Conservation (phyloP, 2,797 vertebrate species). For the Mycteria americana region DNA sequence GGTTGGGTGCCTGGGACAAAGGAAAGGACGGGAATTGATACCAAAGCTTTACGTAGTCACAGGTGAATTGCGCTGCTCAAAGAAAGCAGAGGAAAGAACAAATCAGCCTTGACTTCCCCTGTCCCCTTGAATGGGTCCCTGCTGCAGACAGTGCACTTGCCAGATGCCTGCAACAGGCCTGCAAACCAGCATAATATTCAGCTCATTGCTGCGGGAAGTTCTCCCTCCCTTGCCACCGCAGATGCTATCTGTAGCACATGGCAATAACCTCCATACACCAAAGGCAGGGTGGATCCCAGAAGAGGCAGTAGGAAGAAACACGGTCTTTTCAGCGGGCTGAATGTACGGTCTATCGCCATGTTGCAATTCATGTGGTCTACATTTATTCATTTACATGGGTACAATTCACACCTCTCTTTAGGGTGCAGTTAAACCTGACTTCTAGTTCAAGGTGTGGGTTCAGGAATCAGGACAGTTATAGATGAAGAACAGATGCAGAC, state of each 20-base stretch:
- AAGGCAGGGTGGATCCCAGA: not conserved
- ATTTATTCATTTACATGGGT: not conserved
- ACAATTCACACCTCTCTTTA: not conserved
- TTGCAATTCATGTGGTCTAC: not conserved
- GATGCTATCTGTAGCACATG: not conserved
- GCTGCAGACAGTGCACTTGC: not conserved
- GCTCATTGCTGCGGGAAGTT: not conserved
- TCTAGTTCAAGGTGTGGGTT: not conserved
- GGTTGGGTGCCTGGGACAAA: not conserved
- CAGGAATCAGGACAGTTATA: not conserved
- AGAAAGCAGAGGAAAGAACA: not conserved
- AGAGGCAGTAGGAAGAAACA: not conserved
- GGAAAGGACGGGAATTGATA: not conserved
- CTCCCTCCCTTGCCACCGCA: accelerated
- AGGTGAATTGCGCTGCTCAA: not conserved
- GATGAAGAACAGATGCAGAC: not conserved
- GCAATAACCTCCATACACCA: not conserved
- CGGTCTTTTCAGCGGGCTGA: not conserved
- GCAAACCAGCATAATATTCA: not conserved
- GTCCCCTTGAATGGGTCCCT: not conserved
- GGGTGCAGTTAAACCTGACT: not conserved
- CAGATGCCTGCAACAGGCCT: not conserved
- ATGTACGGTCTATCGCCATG: not conserved
- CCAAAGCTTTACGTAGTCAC: not conserved
- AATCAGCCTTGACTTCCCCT: not conserved